These are phyloP conservation scores for Menura novaehollandiae DNA, from an alignment of 2,113 vertebrate species.

Conservation along the genomic window DNA sequence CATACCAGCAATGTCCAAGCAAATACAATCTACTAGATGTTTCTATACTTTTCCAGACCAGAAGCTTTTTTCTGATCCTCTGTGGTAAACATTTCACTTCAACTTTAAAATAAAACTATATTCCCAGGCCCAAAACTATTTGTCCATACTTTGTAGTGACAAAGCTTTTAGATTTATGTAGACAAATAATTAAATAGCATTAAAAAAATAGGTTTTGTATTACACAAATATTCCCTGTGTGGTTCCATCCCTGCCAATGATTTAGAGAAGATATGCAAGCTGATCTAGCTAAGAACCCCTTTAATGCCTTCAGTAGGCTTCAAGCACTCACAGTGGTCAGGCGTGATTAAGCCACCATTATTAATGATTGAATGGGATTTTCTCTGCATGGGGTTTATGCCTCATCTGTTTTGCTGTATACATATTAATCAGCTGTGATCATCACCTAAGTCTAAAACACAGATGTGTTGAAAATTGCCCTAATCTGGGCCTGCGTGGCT, in stretches of 20 bases:
- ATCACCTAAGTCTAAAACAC: neutral
- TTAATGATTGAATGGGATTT: neutral
- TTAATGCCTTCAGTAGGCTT: neutral
- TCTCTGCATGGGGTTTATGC: neutral
- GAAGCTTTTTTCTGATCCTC: neutral
- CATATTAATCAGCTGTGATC: neutral
- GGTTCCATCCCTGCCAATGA: neutral
- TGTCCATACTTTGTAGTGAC: neutral
- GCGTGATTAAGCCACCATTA: neutral
- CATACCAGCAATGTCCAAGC: neutral
- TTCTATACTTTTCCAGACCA: neutral
- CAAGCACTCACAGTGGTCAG: neutral
- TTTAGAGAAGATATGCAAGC: neutral
- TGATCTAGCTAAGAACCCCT: neutral
- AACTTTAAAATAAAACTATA: neutral
- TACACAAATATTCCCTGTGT: neutral
- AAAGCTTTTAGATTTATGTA: neutral
- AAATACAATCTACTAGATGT: neutral
- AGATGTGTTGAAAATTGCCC: neutral
- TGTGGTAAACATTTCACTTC: neutral
- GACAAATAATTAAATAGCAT: neutral
- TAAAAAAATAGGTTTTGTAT: neutral
- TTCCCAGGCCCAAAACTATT: neutral
- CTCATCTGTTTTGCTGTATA: neutral
- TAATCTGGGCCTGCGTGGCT: neutral